Evolutionary conservation across 2,797 vertebrate species (phyloP), one percentile per base, ranked within the genome.

Genomic region (Cossypha heuglini): DNA sequence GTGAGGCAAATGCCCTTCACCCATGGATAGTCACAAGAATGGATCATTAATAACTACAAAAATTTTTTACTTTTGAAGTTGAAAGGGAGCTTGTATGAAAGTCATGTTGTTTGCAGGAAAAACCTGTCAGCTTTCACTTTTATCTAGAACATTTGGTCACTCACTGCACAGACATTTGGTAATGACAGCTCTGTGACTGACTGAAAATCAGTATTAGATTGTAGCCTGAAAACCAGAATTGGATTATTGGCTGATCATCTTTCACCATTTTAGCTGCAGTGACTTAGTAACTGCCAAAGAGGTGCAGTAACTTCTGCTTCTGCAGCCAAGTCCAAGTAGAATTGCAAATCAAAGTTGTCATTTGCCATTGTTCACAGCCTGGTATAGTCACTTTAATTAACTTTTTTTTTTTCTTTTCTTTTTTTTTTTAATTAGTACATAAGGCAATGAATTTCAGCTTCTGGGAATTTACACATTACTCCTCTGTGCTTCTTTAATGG

Each of bases 1-100:
- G 71, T 82, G 96, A 97, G 51, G 88, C 88, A 97, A 96, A 96
- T 98, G 92, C 73, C 96, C 96, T 98, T 98, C 96, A 97, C 81
- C 91, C 96, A 92, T 96, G 97, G 92, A 90, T 90, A 55, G 78
- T 96, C 92, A 94, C 66, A 93, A 26, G 78, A 97, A 95, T 76
- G 81, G 90, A 94, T 94, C 82, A 97, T 97, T 97, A 97, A 97
- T 97, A 97, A 96, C 87, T 96, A 96, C 89, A 79, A 76, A 94
- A 16, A 48, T 63, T 95, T 95, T 92, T 90, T 97, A 89, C 61
- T 97, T 97, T 93, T 86, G 81, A 95, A 86, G 55, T 92, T 80
- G 83, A 88, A 96, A 96, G 84, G 45, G 48, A 95, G 75, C 77
- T 85, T 48, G 43, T 15, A 6, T 86, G 66, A 75, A 94, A 95